A percentile compares a stretch with the other conserved stretches of the same genome.
phyloP scores from a whole-genome alignment of 2,797 vertebrate species.

The Melanotaenia pygmaea region DNA sequence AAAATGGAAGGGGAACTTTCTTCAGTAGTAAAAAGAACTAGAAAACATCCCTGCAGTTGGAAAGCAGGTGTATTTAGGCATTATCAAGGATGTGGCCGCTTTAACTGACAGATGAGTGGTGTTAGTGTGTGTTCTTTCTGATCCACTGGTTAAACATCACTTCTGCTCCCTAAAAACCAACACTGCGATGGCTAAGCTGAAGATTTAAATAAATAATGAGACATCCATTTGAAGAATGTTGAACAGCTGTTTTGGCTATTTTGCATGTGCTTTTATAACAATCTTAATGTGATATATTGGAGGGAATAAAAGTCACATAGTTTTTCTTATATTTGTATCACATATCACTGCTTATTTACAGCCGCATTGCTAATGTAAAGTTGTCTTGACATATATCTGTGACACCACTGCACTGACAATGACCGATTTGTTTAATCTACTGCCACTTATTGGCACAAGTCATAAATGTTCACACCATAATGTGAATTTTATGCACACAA shows the following conservation, averaged over 20 bases:
- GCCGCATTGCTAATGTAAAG: not conserved
- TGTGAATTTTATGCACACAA: conserved; percentile 1
- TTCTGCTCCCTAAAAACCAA: not conserved
- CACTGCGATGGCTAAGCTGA: not conserved
- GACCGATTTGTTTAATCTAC: conserved; percentile 6
- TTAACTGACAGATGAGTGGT: not conserved
- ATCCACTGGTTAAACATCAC: not conserved
- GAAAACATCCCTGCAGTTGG: not conserved
- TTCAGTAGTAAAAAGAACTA: not conserved
- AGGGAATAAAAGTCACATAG: not conserved
- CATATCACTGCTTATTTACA: not conserved
- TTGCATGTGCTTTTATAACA: not conserved
- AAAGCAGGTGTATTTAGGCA: not conserved
- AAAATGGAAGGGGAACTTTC: not conserved
- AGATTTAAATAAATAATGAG: not conserved
- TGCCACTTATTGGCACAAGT: not conserved
- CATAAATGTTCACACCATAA: conserved; percentile 9
- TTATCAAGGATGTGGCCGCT: not conserved
- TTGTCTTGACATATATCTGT: not conserved
- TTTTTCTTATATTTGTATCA: not conserved
- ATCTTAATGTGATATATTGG: not conserved
- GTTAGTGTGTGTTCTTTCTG: not conserved
- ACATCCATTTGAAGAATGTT: not conserved
- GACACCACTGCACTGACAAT: not conserved
- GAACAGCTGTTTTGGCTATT: not conserved